These are phyloP conservation scores for Ypsolopha sequella DNA, from an alignment of 2,888 invertebrate genomes.

Conservation along the genomic window DNA sequence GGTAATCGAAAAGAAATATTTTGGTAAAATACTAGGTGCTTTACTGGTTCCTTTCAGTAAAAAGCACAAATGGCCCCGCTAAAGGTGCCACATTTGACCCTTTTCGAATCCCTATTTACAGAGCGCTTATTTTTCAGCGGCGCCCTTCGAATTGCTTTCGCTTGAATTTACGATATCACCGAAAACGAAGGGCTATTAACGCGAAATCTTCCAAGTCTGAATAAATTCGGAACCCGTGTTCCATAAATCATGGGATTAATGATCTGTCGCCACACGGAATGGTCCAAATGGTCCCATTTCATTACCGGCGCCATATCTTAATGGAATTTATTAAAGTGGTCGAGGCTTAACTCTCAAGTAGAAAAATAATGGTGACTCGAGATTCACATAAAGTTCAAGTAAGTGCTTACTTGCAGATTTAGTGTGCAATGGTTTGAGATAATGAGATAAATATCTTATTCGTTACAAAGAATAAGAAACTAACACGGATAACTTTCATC, in stretches of 20 bases:
- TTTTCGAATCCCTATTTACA: background rate
- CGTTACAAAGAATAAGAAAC: no score
- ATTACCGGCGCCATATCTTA: constrained; percentile 1
- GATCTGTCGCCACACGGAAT: constrained; percentile 1
- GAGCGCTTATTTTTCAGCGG: background rate
- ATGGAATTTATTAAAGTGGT: constrained; percentile 1
- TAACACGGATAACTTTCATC: no score
- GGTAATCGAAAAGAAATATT: no score
- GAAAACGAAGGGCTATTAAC: constrained; percentile 13
- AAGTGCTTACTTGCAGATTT: no score
- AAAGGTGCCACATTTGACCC: background rate
- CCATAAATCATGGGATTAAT: constrained; percentile 7
- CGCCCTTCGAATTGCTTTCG: constrained; percentile 14
- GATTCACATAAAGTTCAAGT: background rate
- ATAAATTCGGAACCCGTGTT: constrained; percentile 7
- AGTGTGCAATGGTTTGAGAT: no score
- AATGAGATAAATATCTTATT: no score
- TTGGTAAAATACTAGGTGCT: no score
- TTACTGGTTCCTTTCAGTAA: background rate
- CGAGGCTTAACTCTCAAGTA: background rate
- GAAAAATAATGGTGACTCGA: background rate
- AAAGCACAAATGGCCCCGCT: background rate
- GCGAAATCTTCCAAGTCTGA: constrained; percentile 12
- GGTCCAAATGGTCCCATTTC: background rate
- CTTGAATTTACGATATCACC: constrained; percentile 12